Base-by-base conservation (phyloP, 2,113 vertebrate species). In the Carassius carassius region DNA sequence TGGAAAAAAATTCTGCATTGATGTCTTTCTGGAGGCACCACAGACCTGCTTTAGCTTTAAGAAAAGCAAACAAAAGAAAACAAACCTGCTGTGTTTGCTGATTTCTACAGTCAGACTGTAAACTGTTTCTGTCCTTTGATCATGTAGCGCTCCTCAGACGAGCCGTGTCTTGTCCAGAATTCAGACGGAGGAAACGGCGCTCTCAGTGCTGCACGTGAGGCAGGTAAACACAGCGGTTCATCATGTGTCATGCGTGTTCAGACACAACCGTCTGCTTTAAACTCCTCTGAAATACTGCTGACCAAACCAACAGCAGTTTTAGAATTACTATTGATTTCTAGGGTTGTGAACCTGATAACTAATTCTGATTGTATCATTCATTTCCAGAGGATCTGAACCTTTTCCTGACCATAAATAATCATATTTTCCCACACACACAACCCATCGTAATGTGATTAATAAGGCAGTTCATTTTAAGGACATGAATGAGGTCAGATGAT, bases 401-500 rank as follows among this genome's bases (percentile, higher is more conserved):
- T 21, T 35, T 32, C 19, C 47, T 72, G 62, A 11, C 1, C 62
- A 25, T 14, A 29, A 25, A 25, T 29, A 12, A 14, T 5, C 62
- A 63, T 82, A 21, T 58, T 54, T n/a, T 60, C 56, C n/a, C 9
- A 67, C 0, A 32, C 29, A 23, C 21, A 21, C n/a, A 44, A 72
- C 84, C 10, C 65, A 41, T 58, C n/a, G 49, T 79, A 49, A 85
- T 32, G 76, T 80, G 51, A 73, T 62, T 82, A 56, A 82, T 82
- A 84, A 78, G 21, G 69, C 81, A 35, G 29, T 29, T 82, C 25
- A 32, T 54, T 37, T 60, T 44, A 65, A 80, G 84, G 8, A 67
- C 65, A 9, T 35, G 65, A 29, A 73, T 73, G 51, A 79, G 76
- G 84, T 85, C 77, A 85, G 83, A 58, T 72, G 17, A 70, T 70